phyloP scores from a whole-genome alignment of 2,888 invertebrate species.

The Acanthosepion pharaonis region DNA sequence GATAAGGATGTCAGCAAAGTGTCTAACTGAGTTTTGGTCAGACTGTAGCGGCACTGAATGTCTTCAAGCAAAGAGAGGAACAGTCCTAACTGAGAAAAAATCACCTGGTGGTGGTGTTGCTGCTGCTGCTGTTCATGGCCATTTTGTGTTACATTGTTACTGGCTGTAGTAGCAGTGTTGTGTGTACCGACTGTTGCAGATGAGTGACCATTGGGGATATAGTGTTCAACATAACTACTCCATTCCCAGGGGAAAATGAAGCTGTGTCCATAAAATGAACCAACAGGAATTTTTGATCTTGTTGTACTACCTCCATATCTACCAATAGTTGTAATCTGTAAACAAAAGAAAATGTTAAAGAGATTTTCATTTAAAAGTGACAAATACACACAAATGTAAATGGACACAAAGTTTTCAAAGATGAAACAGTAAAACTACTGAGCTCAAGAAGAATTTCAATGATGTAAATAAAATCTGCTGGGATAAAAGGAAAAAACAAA shows the following conservation, averaged over 20 bases:
- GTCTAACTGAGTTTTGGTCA: constrained; percentile 88
- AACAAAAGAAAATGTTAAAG: constrained; percentile 54
- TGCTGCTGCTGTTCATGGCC: constrained; percentile 62
- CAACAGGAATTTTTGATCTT: constrained; percentile 90
- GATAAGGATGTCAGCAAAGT: constrained; percentile 79
- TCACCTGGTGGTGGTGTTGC: constrained; percentile 61
- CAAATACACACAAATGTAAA: neutral
- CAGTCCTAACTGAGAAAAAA: constrained; percentile 77
- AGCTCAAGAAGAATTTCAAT: no score
- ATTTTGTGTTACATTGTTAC: constrained; percentile 38
- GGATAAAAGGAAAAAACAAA: no score
- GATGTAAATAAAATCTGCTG: no score
- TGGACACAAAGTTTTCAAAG: neutral
- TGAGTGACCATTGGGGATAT: constrained; percentile 49
- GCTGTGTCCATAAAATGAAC: constrained; percentile 94
- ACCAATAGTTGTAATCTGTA: constrained; percentile 90
- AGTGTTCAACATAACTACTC: constrained; percentile 58
- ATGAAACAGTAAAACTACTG: no score
- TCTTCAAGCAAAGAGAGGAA: constrained; percentile 84
- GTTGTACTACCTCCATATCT: constrained; percentile 93
- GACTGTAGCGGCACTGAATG: constrained; percentile 85
- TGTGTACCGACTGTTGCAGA: constrained; percentile 48
- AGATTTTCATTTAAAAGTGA: neutral
- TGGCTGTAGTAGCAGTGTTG: neutral
- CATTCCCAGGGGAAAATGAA: constrained; percentile 80